A percentile compares a stretch with the other conserved stretches of the same genome.
Conservation (phyloP, 2,113 vertebrate species). For the Haemorhous mexicanus region DNA sequence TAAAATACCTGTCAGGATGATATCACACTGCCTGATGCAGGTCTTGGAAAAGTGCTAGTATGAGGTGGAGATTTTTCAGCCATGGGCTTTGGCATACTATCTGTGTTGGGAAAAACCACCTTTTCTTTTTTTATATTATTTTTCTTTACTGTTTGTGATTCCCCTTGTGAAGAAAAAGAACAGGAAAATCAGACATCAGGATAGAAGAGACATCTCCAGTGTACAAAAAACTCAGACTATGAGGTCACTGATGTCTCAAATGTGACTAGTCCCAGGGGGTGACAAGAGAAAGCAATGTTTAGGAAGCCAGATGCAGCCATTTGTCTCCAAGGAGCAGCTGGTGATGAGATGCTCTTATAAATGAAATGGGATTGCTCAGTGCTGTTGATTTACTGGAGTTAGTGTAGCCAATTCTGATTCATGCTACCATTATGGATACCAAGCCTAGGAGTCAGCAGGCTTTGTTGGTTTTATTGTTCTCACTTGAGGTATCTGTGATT, state of each 20-base stretch:
- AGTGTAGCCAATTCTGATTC: neutral
- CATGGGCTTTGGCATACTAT: neutral
- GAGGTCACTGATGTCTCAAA: neutral
- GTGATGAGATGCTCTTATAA: slow-evolving; percentile 21
- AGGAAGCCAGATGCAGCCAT: neutral
- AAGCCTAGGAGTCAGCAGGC: neutral
- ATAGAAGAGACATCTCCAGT: neutral
- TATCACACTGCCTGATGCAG: neutral
- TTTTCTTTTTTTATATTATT: neutral
- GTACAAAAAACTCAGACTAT: neutral
- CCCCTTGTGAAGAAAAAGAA: neutral
- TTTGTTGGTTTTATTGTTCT: neutral
- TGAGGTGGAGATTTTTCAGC: neutral
- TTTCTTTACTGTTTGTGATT: neutral
- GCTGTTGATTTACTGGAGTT: neutral
- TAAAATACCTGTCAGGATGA: neutral
- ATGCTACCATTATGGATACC: neutral
- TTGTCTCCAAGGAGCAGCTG: slow-evolving; percentile 19
- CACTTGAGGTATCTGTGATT: neutral
- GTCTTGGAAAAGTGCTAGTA: neutral
- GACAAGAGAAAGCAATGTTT: neutral
- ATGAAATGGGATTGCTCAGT: slow-evolving; percentile 11
- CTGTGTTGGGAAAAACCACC: neutral
- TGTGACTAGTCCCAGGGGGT: neutral
- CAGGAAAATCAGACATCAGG: neutral